phyloP scores from a whole-genome alignment of 2,888 invertebrate genomes.

The Gnatocerus cornutus region DNA sequence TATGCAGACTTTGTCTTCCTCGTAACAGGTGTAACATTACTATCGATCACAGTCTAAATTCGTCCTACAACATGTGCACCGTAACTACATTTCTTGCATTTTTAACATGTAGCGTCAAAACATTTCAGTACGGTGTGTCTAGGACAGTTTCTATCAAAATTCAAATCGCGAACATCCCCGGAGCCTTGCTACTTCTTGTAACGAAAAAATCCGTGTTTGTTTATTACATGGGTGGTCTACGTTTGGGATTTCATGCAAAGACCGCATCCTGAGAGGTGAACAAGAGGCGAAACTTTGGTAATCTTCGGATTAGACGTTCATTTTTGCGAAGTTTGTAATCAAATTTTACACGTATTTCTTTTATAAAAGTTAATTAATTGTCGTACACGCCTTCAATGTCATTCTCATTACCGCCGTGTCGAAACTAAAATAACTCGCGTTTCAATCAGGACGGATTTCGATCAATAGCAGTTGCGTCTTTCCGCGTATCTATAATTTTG shows the following conservation, averaged over 20 bases:
- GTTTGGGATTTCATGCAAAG: neutral
- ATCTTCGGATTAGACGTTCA: too few relatives aligned
- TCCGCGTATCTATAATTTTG: slow-evolving; percentile 19
- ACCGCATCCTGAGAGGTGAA: neutral
- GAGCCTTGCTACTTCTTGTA: neutral
- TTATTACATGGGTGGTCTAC: neutral
- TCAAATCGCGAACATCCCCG: slow-evolving; percentile 1
- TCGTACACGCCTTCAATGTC: too few relatives aligned
- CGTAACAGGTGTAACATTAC: slow-evolving; percentile 10
- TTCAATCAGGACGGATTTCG: neutral
- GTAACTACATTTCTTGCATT: slow-evolving; percentile 8
- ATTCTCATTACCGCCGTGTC: neutral
- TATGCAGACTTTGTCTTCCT: neutral
- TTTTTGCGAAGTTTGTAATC: neutral
- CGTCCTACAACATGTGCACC: neutral
- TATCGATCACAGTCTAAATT: slow-evolving; percentile 11
- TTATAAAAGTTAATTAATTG: too few relatives aligned
- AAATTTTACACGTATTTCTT: too few relatives aligned
- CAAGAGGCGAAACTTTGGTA: too few relatives aligned
- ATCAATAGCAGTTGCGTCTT: slow-evolving; percentile 2
- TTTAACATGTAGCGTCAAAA: neutral
- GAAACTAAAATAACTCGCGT: neutral
- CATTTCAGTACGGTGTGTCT: neutral
- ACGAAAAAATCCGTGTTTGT: neutral
- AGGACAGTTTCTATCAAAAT: slow-evolving; percentile 8